These are phyloP conservation scores for Chaetorhynchus papuensis DNA, from an alignment of 2,113 vertebrate genomes.

Conservation along the genomic window DNA sequence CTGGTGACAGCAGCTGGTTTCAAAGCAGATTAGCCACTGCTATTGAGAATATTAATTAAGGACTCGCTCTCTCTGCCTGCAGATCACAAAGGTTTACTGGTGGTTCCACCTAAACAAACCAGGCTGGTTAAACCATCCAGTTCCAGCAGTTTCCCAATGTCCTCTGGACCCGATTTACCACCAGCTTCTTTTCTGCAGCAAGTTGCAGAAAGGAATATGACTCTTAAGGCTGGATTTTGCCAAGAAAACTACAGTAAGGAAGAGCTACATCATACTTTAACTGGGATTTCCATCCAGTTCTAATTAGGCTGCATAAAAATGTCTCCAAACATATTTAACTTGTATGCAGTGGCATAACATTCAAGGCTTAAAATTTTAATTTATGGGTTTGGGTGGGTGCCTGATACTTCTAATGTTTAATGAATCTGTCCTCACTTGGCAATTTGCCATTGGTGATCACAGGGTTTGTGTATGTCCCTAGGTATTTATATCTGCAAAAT, in stretches of 20 bases:
- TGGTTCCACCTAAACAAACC: neutral
- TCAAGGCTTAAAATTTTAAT: slow-evolving; percentile 39
- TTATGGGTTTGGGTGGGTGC: slow-evolving; percentile 38
- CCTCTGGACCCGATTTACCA: neutral
- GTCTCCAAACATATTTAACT: slow-evolving; percentile 34
- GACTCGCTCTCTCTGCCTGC: neutral
- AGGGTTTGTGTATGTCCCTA: slow-evolving; percentile 26
- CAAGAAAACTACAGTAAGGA: neutral
- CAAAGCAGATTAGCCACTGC: slow-evolving; percentile 16
- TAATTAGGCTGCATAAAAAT: slow-evolving; percentile 51
- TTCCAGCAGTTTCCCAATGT: neutral
- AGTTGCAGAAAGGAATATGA: slow-evolving; percentile 33
- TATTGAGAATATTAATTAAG: slow-evolving; percentile 5
- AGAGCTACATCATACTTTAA: slow-evolving; percentile 31
- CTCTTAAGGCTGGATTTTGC: slow-evolving; percentile 11
- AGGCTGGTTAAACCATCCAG: neutral
- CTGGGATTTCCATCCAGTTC: slow-evolving; percentile 29
- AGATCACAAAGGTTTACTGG: slow-evolving; percentile 7
- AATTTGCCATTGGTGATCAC: slow-evolving; percentile 28
- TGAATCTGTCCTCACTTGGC: slow-evolving; percentile 52
- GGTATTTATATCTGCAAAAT: slow-evolving; percentile 57
- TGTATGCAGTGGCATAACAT: neutral
- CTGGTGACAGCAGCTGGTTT: slow-evolving; percentile 7
- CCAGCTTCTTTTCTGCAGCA: neutral
- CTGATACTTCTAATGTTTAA: slow-evolving; percentile 45